Conservation (phyloP, 2,888 invertebrate genomes). For the Chalcosyrphus nemorum region DNA sequence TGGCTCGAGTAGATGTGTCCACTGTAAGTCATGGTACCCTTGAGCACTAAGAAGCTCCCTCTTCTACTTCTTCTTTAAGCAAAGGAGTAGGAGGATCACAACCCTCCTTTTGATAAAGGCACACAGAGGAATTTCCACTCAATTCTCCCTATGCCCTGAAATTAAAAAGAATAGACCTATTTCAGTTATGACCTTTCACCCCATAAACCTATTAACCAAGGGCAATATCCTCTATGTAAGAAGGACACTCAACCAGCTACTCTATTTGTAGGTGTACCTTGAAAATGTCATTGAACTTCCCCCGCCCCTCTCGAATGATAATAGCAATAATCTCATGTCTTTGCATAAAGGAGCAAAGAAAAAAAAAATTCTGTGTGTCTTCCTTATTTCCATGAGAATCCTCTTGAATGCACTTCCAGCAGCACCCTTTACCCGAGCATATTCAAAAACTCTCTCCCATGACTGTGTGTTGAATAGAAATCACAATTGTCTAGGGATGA, state of each 20-base stretch:
- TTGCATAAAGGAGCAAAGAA: too few relatives aligned
- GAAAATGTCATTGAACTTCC: constrained; percentile 58
- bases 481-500: constrained; percentile 32
- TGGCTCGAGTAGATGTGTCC: too few relatives aligned
- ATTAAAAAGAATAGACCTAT: neutral
- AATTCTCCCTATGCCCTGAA: neutral
- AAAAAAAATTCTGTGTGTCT: constrained; percentile 41
- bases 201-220: neutral
- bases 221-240: constrained; percentile 1
- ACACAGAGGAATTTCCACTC: too few relatives aligned
- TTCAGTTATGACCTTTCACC: neutral
- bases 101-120: too few relatives aligned
- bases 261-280: neutral
- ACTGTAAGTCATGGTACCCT: too few relatives aligned
- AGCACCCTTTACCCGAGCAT: neutral
- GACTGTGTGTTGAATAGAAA: constrained; percentile 34
- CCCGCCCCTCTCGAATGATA: constrained; percentile 31
- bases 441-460: neutral
- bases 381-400: constrained; percentile 58
- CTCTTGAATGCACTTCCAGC: constrained; percentile 50
- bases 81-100: too few relatives aligned
- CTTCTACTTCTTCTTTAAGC: too few relatives aligned
- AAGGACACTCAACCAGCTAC: neutral
- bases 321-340: constrained; percentile 57
- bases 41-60: too few relatives aligned